Percentiles rank a stretch among this genome's conserved stretches.
phyloP scores from a whole-genome alignment of 2,797 vertebrate species.

The Ceryle rudis region DNA sequence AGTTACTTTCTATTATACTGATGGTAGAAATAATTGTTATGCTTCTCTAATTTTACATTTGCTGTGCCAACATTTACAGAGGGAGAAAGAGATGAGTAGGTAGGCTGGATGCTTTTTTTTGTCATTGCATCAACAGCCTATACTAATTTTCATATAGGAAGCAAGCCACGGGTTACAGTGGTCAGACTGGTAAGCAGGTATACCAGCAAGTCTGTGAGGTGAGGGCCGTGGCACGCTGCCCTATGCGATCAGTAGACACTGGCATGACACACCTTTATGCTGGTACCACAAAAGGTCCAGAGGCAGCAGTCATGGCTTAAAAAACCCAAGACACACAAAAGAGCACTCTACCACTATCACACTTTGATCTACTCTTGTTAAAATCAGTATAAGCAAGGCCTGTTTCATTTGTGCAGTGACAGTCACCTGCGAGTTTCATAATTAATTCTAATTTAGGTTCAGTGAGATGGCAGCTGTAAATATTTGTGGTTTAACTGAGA shows the following conservation, averaged over 20 bases:
- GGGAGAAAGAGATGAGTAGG: not conserved
- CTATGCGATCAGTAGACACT: not conserved
- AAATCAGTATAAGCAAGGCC: not conserved
- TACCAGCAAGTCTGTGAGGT: too few species aligned
- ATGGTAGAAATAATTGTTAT: not conserved
- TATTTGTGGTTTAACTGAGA: not conserved
- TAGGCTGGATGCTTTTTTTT: not conserved
- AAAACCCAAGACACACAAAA: not conserved
- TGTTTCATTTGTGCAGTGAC: not conserved
- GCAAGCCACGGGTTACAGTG: not conserved
- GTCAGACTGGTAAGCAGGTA: not conserved
- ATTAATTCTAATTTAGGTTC: not conserved
- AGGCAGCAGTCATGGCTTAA: not conserved
- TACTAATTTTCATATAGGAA: not conserved
- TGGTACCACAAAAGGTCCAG: not conserved
- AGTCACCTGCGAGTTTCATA: not conserved
- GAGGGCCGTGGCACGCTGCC: not conserved
- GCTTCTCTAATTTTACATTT: not conserved
- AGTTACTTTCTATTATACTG: not conserved
- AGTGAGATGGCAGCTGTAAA: not conserved
- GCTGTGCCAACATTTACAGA: not conserved
- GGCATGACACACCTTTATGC: not conserved
- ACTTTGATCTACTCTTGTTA: not conserved
- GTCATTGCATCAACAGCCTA: not conserved
- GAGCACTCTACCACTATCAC: not conserved